Base-by-base conservation (phyloP, 2,888 invertebrate genomes). In the Thecophora atra region DNA sequence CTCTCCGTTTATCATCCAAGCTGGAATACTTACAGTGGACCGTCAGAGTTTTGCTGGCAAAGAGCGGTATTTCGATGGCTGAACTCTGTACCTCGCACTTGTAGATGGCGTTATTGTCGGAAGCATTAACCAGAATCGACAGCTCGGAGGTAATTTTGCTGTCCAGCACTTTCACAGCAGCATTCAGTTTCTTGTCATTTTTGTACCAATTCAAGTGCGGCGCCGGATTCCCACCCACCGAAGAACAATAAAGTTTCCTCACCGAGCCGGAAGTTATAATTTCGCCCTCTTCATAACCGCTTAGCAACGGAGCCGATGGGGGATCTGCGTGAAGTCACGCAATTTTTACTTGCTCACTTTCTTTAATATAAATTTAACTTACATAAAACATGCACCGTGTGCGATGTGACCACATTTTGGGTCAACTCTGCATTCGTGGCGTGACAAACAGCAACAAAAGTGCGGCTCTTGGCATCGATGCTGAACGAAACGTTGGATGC, bases 91-190 rank as follows among this genome's bases (percentile, higher is more conserved):
- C 82, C 51, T 84, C 84, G 70, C 84, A 84, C 73, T 85, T 84
- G 73, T 84, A 84, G 54, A 83, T 85, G 69, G 85, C 84, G 75
- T 83, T 82, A 63, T 84, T 84, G 44, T 84, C 84, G 19, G 85
- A 83, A 21, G 85, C 81, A 72, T 84, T 84, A 1, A 85, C 81
- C 69, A 84, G 68, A 6, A 84, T 77, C 5, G 82, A 83, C 42
- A 84, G 72, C 51, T 84, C 84, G 0, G 84, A 84, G 56, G 73
- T 75, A 17, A 85, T 83, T 69, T 84, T 81, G 8, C 78, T 82
- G 13, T 83, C 84, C 63, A 77, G 77, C 5, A 81, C 58, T 73
- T 82, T 84, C 6, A 81, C 75, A 30, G 79, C 79, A 3, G 80
- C 81, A 76, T 84, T 84, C 2, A 84, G 58, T 42, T 83, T 82